Evolutionary conservation across 2,888 invertebrate genomes (phyloP), one percentile per base, ranked within the genome.

Genomic region (Anorthoa munda): DNA sequence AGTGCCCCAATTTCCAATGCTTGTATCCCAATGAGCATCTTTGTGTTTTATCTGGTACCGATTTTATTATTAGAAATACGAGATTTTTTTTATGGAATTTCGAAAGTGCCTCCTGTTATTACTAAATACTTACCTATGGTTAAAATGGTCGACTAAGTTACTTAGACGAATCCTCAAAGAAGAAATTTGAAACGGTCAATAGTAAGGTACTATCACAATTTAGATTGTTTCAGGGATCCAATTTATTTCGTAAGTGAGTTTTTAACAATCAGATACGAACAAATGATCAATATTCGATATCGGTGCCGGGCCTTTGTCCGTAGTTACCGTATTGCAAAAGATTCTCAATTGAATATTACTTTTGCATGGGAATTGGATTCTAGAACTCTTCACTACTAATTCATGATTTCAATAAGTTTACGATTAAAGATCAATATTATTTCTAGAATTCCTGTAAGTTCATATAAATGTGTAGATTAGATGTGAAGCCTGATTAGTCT

Each of bases 251-350:
- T 53, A 65, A 67, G 65, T 66, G 71, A 74, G 51, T 66, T 76
- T 75, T 68, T 61, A 82, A 66, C 69, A 77, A 80, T 80, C 81
- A 68, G 77, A 81, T 72, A 77, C n/a, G 66, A 71, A 71, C 65
- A 76, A 75, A 58, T 31, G 73, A 65, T 76, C 73, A 75, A 83
- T 78, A 78, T 75, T 79, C 59, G 74, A 76, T 73, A 73, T 31
- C 68, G 46, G n/a, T 73, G 55, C 45, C 53, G 65, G 60, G 60
- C 64, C 72, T 75, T 75, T 73, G 71, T 81, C 59, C 66, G 58
- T 63, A 67, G 66, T 66, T 84, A 70, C 26, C 51, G 50, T 76
- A 63, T 55, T 82, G 68, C 70, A 75, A 69, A 71, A 64, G 23
- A 74, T 60, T 72, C 55, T 58, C 61, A 75, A 56, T 72, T 67